Conservation (phyloP, 2,888 invertebrate genomes). For the Caenorhabditis auriculariae region DNA sequence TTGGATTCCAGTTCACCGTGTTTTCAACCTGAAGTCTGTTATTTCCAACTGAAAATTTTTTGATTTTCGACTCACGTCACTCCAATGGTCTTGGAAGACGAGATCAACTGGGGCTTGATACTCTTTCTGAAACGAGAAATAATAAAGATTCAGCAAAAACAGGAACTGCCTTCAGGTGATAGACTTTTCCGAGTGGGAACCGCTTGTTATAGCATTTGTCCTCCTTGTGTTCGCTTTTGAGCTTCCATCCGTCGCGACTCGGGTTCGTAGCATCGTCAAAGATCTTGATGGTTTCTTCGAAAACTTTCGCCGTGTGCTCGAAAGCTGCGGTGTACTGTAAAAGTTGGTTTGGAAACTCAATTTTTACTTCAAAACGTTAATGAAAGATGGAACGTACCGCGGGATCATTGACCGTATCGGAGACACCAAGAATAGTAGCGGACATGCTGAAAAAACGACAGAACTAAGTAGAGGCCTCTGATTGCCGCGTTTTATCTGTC, state of each 20-base stretch:
- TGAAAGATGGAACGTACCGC: no score
- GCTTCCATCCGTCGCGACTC: conserved; percentile 10
- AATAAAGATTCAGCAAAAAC: not conserved
- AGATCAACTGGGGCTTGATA: conserved; percentile 5
- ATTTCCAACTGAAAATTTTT: not conserved
- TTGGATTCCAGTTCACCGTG: conserved; percentile 19
- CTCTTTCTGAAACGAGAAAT: conserved; percentile 6
- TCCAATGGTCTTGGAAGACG: conserved; percentile 19
- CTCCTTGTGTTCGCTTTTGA: conserved; percentile 16
- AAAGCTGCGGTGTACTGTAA: conserved; percentile 6
- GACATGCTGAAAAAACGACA: no score
- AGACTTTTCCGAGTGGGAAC: conserved; percentile 18
- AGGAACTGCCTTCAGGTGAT: conserved; percentile 3
- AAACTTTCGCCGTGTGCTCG: conserved; percentile 6
- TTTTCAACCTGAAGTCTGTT: conserved; percentile 15
- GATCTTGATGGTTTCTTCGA: conserved; percentile 11
- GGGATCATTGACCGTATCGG: no score
- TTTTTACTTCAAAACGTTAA: no score
- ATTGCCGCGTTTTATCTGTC: no score
- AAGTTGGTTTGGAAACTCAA: no score
- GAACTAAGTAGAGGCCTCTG: no score
- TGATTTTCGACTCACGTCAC: conserved; percentile 11
- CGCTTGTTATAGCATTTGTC: conserved; percentile 22
- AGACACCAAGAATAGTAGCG: no score
- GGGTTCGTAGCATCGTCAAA: conserved; percentile 6